phyloP scores from a whole-genome alignment of 2,797 vertebrate species.

The Ceyx erithaca region DNA sequence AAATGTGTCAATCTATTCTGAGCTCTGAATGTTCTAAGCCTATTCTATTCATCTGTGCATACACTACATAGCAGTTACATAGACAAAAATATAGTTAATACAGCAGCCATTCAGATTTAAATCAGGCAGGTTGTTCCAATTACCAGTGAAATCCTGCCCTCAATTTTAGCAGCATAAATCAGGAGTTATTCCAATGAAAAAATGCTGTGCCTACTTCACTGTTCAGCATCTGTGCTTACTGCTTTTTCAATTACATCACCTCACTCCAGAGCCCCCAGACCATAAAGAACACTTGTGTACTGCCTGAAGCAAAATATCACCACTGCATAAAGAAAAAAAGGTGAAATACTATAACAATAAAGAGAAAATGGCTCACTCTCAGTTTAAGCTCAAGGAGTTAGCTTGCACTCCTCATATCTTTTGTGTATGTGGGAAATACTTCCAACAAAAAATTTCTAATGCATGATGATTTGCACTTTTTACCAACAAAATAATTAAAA shows the following conservation, averaged over 20 bases:
- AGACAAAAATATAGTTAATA: background rate
- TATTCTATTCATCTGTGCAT: background rate
- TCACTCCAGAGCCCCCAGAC: background rate
- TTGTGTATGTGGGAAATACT: accelerated
- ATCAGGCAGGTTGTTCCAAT: background rate
- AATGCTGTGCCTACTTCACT: background rate
- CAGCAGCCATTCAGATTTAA: background rate
- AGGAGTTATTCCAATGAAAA: background rate
- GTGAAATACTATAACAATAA: background rate
- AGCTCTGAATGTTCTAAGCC: background rate
- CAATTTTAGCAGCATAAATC: background rate
- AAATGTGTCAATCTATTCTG: background rate
- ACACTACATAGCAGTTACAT: background rate
- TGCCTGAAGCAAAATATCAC: background rate
- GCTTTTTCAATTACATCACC: background rate
- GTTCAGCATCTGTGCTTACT: background rate
- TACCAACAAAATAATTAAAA: background rate
- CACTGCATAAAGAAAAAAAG: background rate
- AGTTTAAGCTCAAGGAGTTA: background rate
- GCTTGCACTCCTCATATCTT: background rate
- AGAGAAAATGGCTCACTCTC: background rate
- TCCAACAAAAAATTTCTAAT: background rate
- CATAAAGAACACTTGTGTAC: background rate
- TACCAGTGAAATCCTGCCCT: background rate
- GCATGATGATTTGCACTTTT: background rate